Conservation (phyloP, 92 coral and sea anemone genomes). For the Zoanthus sociatus region DNA sequence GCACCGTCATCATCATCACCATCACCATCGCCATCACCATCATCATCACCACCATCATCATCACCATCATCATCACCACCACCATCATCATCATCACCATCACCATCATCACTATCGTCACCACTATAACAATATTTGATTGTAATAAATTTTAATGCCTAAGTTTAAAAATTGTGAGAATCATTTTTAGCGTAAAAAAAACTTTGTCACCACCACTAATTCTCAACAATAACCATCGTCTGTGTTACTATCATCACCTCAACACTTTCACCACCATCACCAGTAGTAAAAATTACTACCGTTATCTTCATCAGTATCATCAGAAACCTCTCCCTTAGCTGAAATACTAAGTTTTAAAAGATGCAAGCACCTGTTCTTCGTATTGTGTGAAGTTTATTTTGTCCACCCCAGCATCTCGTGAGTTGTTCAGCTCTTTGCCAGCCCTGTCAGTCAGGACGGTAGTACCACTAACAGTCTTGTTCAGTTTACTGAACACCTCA, state of each 20-base stretch:
- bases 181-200: too few species aligned
- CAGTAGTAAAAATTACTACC: background rate
- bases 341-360: background rate
- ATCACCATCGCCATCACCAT: too few species aligned
- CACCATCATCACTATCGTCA: background rate
- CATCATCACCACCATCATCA: too few species aligned
- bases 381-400: constrained; percentile 71
- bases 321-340: background rate
- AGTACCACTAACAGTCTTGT: constrained; percentile 67
- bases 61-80: too few species aligned
- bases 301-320: background rate
- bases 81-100: background rate
- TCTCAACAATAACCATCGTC: too few species aligned
- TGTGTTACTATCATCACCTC: background rate
- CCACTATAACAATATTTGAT: background rate
- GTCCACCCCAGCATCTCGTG: constrained; percentile 76
- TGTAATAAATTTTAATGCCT: background rate
- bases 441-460: constrained; percentile 62
- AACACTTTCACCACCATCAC: background rate
- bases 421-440: constrained; percentile 59
- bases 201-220: too few species aligned
- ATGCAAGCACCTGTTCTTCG: constrained; percentile 57
- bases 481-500: constrained; percentile 62
- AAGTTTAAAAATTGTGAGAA: too few species aligned
- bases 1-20: too few species aligned